Conservation (phyloP, 2,113 vertebrate species). For the Motacilla alba region DNA sequence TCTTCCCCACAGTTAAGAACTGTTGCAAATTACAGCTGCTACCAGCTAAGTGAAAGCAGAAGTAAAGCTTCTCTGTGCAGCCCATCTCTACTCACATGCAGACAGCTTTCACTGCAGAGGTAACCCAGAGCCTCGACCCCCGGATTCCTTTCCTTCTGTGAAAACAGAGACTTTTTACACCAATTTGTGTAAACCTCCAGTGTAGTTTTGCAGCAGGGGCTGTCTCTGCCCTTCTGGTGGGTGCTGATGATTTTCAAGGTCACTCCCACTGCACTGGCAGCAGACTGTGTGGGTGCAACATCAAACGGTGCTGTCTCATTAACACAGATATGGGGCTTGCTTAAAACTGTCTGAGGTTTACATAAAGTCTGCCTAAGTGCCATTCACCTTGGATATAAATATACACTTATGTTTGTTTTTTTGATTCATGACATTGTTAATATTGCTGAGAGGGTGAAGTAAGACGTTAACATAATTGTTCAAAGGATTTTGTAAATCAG, state of each 20-base stretch:
- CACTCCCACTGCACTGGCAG: background rate
- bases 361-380: background rate
- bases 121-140: background rate
- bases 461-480: background rate
- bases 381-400: background rate
- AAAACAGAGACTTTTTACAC: background rate
- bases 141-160: background rate
- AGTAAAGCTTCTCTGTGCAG: background rate
- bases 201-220: background rate
- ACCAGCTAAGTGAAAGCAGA: background rate
- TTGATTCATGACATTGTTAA: fast-evolving
- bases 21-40: background rate
- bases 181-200: background rate
- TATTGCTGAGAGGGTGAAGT: background rate
- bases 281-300: background rate
- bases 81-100: background rate
- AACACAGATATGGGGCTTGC: background rate
- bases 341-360: background rate
- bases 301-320: background rate
- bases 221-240: background rate
- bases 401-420: background rate
- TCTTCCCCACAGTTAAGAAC: background rate
- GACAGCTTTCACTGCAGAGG: background rate
- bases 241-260: background rate
- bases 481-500: background rate